phyloP scores from a whole-genome alignment of 2,113 vertebrate genomes.

The Phalacrocorax aristotelis region DNA sequence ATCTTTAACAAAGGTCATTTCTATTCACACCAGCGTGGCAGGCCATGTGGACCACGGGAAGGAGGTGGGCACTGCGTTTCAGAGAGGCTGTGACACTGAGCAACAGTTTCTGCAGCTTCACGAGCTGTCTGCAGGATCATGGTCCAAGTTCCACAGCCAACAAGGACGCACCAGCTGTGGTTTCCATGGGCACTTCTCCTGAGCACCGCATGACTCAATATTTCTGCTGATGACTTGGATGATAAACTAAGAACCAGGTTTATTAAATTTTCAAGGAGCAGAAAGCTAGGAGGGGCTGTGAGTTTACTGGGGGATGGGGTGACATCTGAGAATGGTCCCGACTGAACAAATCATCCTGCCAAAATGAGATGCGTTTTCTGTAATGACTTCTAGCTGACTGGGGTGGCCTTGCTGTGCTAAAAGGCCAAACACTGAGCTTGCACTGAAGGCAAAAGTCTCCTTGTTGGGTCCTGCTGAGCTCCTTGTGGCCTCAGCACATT shows the following conservation, averaged over 20 bases:
- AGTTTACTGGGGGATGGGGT: not conserved
- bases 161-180: rapidly evolving
- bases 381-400: not conserved
- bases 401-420: not conserved
- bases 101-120: not conserved
- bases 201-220: rapidly evolving
- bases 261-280: not conserved
- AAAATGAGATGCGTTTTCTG: not conserved
- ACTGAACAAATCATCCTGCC: not conserved
- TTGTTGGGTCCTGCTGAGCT: not conserved
- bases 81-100: not conserved
- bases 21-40: not conserved
- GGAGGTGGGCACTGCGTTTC: not conserved
- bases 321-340: not conserved
- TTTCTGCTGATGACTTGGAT: rapidly evolving
- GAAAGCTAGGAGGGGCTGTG: not conserved
- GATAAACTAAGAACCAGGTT: not conserved
- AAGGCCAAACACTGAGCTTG: rapidly evolving
- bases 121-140: rapidly evolving
- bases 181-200: not conserved
- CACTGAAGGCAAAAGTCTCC: not conserved
- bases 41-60: rapidly evolving
- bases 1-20: not conserved
- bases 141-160: rapidly evolving
- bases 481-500: not conserved